These are phyloP conservation scores for Belonocnema kinseyi DNA, from an alignment of 1,140 invertebrate species.

Conservation along the genomic window DNA sequence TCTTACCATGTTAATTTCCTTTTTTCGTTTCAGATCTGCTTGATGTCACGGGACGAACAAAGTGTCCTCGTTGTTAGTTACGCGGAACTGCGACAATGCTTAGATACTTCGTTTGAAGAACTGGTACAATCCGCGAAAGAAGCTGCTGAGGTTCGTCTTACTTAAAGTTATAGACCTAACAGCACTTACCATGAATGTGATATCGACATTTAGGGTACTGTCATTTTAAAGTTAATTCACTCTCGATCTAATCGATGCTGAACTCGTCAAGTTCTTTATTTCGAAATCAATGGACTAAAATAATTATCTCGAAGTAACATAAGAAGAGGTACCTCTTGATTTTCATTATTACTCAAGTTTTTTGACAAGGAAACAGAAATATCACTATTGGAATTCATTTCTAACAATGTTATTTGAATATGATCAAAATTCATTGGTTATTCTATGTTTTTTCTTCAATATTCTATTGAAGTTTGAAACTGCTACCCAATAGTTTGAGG, in stretches of 20 bases:
- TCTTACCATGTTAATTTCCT: no score
- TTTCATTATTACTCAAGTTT: no score
- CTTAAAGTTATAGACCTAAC: conserved; percentile 46
- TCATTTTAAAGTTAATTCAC: conserved; percentile 55
- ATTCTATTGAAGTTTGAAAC: no score
- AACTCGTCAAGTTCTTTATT: not conserved
- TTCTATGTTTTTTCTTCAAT: no score
- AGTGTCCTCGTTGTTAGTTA: conserved; percentile 96
- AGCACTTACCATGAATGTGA: conserved; percentile 71
- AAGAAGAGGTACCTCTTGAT: no score
- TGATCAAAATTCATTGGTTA: no score
- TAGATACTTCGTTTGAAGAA: conserved; percentile 94
- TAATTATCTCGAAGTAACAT: not conserved
- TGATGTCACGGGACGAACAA: conserved; percentile 97
- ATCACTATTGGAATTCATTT: no score
- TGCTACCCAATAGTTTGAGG: no score
- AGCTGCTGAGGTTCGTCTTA: conserved; percentile 57
- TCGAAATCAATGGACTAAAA: conserved; percentile 5
- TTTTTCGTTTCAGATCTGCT: conserved; percentile 83
- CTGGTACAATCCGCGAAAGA: conserved; percentile 80
- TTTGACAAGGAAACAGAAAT: no score
- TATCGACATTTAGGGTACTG: conserved; percentile 72
- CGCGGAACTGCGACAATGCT: conserved; percentile 94
- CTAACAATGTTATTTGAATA: no score
- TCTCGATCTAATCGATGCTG: conserved; percentile 19